Evolutionary conservation across 1,140 invertebrate species (phyloP).

Genomic region (Ooceraea biroi): DNA sequence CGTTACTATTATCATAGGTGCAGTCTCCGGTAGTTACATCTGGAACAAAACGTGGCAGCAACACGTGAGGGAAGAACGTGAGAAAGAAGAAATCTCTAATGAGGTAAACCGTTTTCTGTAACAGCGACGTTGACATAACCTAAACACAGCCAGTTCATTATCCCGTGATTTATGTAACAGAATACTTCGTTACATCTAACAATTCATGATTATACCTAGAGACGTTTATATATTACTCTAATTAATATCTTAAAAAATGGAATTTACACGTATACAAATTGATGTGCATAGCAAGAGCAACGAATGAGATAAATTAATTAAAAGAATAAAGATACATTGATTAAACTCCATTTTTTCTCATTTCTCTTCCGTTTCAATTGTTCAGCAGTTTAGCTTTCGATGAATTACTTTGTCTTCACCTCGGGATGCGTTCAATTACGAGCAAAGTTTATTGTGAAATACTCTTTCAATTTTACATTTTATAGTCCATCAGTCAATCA

Average conservation of each 20-base stretch:
- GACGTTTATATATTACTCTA: background rate
- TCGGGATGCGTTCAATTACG: background rate
- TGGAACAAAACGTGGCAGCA: slow-evolving; percentile 50
- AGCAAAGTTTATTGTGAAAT: background rate
- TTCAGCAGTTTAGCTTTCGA: background rate
- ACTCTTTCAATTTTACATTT: slow-evolving; percentile 5
- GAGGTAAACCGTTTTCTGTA: slow-evolving; percentile 14
- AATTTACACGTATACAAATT: background rate
- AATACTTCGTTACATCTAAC: background rate
- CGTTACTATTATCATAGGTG: slow-evolving; percentile 24
- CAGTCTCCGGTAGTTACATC: slow-evolving; percentile 23
- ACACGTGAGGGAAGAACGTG: slow-evolving; percentile 10
- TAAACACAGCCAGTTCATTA: background rate
- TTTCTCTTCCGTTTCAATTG: background rate
- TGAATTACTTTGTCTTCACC: no score
- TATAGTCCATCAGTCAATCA: background rate
- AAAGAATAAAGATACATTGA: no score
- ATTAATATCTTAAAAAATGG: background rate
- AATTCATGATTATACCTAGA: background rate
- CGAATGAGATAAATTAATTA: background rate
- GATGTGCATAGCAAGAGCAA: no score
- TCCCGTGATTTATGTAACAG: background rate
- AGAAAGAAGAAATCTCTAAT: background rate
- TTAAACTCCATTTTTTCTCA: no score
- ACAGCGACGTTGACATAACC: slow-evolving; percentile 17